Evolutionary conservation across 2,797 vertebrate species (phyloP), one percentile per base, ranked within the genome.

Genomic region (Syngnathus rostellatus): DNA sequence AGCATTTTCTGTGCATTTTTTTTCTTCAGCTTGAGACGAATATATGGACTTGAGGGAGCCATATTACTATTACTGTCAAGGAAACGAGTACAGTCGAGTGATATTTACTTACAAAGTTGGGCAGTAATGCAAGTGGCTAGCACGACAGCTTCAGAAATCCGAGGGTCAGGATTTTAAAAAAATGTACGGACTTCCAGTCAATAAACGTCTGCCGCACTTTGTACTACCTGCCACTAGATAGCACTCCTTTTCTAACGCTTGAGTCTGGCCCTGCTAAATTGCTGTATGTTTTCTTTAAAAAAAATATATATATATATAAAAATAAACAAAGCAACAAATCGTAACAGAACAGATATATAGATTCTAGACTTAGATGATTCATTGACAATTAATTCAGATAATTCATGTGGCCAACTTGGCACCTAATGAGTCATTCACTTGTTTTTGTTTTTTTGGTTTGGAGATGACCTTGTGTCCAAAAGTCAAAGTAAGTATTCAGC

Each of bases 381-480:
- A 38, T 39, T 19, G 2, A 58, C n/a, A 10, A n/a, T 60, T 54
- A 23, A 25, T 54, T 54, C 50, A 51, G 19, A n/a, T 54, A 5
- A 25, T 23, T 54, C 23, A 54, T 31, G 12, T 55, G 23, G 21
- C n/a, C n/a, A 40, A 1, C 58, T 1, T 60, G n/a, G 5, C 11
- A 43, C 54, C 11, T 8, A 5, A 6, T 43, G 40, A 23, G 40
- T 43, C 59, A 62, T 62, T 40, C n/a, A 11, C 8, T 43, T 43
- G 59, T 62, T 62, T 62, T 43, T 43, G 17, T 62, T n/a, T 62
- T 62, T 6, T 43, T 40, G 19, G 11, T 62, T 31, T 62, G 59
- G 59, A 62, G 59, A 62, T 43, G 59, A 43, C 40, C 39, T 23
- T 0, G n/a, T 14, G 59, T 43, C 59, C 21, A 43, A 57, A 57